Evolutionary conservation across 2,797 vertebrate genomes (phyloP), one percentile per base, ranked within the genome.

Genomic region (Clamator glandarius): DNA sequence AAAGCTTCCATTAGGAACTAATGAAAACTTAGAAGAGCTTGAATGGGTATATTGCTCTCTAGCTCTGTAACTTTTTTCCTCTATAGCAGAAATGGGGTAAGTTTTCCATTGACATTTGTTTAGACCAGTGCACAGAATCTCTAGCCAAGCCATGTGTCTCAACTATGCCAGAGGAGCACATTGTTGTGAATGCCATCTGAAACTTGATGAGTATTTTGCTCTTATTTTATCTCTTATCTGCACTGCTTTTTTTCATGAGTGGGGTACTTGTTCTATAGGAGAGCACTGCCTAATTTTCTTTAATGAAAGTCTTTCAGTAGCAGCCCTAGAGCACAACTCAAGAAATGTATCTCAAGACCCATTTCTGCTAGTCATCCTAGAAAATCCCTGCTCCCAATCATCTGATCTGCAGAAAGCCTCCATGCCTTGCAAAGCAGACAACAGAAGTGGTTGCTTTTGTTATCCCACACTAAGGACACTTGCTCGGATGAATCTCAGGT

Each of bases 1-100:
- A 91, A 69, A 73, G 35, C 86, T 93, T 79, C 90, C 82, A 84
- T 75, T 84, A 93, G 84, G 82, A 95, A 44, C 73, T 90, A 86
- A 79, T 86, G 91, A 81, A 90, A 89, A 57, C 44, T 57, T 82
- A 25, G 16, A 78, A 63, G 63, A 78, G 59, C 70, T 87, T 61
- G 36, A 67, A 63, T 36, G 41, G 57, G 12, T 51, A 20, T 26
- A 15, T 51, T 39, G 7, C 44, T 75, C 15, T 66, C 28, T 84
- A n/a, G 12, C 21, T 80, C 25, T 35, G 8, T 51, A 72, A 35
- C 11, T 18, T 59, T 9, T 57, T 51, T 39, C 11, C 11, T 61
- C 50, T 17, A 0, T 2, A 39, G 36, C 46, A 74, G 41, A 41
- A 62, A 11, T 51, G 10, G 15, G 11, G 3, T 52, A 66, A 64